phyloP scores from a whole-genome alignment of 1,140 invertebrate genomes.

The Callitettix versicolor region DNA sequence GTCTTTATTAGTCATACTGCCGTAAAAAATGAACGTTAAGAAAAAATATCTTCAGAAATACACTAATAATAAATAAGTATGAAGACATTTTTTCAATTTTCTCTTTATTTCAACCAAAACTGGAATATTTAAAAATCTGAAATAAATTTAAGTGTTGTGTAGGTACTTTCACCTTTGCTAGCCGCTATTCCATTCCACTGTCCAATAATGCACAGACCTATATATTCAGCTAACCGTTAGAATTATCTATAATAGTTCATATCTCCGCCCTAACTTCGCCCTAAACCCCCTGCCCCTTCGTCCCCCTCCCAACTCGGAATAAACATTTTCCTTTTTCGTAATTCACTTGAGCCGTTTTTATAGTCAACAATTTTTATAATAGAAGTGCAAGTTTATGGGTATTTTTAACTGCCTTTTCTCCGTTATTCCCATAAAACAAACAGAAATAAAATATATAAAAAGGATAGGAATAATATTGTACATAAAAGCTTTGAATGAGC shows the following conservation, averaged over 20 bases:
- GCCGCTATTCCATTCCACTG: too few species aligned
- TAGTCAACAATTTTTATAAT: slow-evolving; percentile 4
- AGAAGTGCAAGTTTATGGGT: slow-evolving; percentile 8
- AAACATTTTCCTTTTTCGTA: slow-evolving; percentile 3
- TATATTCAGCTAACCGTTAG: too few species aligned
- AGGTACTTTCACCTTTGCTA: too few species aligned
- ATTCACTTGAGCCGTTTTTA: slow-evolving; percentile 4
- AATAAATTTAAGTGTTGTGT: too few species aligned
- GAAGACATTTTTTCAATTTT: too few species aligned
- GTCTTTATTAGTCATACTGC: too few species aligned
- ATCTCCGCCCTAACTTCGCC: not conserved
- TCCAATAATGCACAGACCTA: too few species aligned
- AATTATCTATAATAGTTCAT: not conserved
- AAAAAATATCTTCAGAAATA: too few species aligned
- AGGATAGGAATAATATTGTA: slow-evolving; percentile 6
- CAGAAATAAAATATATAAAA: slow-evolving; percentile 5
- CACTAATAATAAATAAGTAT: too few species aligned
- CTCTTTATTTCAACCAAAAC: too few species aligned
- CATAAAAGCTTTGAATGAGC: not conserved
- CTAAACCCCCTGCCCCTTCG: not conserved
- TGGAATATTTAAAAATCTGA: too few species aligned
- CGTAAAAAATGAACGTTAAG: too few species aligned
- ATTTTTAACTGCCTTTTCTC: not conserved
- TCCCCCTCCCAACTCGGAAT: not conserved
- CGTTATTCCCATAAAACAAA: slow-evolving; percentile 8